phyloP scores from a whole-genome alignment of 2,888 invertebrate genomes.

The Anoplius nigerrimus region DNA sequence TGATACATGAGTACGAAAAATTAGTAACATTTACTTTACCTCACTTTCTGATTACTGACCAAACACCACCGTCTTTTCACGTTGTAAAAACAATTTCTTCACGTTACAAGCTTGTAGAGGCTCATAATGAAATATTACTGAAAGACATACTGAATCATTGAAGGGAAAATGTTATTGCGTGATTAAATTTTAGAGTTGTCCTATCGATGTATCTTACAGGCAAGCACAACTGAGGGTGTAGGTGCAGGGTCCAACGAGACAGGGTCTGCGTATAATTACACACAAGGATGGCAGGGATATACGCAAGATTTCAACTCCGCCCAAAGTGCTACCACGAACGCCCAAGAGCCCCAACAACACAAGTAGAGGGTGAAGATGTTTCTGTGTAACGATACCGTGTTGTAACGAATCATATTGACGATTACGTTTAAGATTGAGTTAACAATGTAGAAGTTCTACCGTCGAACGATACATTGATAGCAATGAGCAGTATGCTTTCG shows the following conservation, averaged over 20 bases:
- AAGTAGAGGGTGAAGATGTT: conserved; percentile 50
- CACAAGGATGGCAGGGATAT: conserved; percentile 59
- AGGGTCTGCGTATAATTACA: conserved; percentile 54
- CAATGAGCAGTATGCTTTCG: conserved; percentile 35
- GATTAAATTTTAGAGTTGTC: neutral
- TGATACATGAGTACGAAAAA: neutral
- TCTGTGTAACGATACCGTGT: conserved; percentile 32
- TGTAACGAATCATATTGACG: conserved; percentile 30
- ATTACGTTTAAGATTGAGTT: conserved; percentile 43
- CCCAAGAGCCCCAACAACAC: conserved; percentile 56
- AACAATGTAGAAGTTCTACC: conserved; percentile 33
- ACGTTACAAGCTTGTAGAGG: neutral
- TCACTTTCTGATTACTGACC: conserved; percentile 24
- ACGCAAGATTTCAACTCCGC: conserved; percentile 51
- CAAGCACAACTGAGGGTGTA: conserved; percentile 51
- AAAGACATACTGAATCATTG: neutral
- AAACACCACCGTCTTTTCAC: no score
- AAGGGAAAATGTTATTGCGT: neutral
- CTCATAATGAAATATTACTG: conserved; percentile 1
- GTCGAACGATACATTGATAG: conserved; percentile 23
- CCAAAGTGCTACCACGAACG: conserved; percentile 52
- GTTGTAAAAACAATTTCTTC: no score
- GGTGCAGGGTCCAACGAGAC: conserved; percentile 50
- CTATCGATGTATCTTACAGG: conserved; percentile 42
- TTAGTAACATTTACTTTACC: conserved; percentile 14